These are phyloP conservation scores for Atta cephalotes DNA, from an alignment of 1,140 invertebrate genomes.

Conservation along the genomic window DNA sequence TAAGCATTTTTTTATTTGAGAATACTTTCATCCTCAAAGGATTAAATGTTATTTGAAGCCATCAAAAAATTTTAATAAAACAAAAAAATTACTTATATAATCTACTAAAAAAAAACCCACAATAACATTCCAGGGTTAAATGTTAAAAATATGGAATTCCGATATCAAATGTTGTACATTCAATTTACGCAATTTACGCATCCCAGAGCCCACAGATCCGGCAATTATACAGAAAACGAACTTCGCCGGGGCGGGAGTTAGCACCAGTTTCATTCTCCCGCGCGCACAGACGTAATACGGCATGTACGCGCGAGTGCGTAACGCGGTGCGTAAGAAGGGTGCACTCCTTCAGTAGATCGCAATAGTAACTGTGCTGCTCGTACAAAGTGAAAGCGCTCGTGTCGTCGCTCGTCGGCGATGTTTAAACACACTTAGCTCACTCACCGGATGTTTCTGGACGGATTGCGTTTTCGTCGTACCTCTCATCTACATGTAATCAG, in stretches of 20 bases:
- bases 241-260: conserved; percentile 36
- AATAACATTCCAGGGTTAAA: too few species aligned
- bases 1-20: too few species aligned
- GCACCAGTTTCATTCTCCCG: conserved; percentile 21
- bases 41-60: too few species aligned
- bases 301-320: conserved; percentile 40
- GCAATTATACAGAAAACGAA: conserved; percentile 16
- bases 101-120: too few species aligned
- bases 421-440: conserved; percentile 79
- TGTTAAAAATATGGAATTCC: too few species aligned
- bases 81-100: too few species aligned
- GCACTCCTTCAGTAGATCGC: conserved; percentile 44
- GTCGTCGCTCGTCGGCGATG: conserved; percentile 72
- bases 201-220: background rate
- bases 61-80: too few species aligned
- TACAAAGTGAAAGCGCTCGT: conserved; percentile 76
- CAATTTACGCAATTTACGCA: background rate
- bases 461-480: conserved; percentile 83
- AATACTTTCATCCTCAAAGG: too few species aligned
- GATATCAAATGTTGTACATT: too few species aligned
- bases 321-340: conserved; percentile 63
- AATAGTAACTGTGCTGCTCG: conserved; percentile 61
- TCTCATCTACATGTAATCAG: conserved; percentile 81
- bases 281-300: conserved; percentile 12
- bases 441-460: conserved; percentile 80